Percentiles rank a stretch among this genome's conserved stretches.
Evolutionary conservation across 2,113 vertebrate species (phyloP).

Genomic region (Albula glossodonta): DNA sequence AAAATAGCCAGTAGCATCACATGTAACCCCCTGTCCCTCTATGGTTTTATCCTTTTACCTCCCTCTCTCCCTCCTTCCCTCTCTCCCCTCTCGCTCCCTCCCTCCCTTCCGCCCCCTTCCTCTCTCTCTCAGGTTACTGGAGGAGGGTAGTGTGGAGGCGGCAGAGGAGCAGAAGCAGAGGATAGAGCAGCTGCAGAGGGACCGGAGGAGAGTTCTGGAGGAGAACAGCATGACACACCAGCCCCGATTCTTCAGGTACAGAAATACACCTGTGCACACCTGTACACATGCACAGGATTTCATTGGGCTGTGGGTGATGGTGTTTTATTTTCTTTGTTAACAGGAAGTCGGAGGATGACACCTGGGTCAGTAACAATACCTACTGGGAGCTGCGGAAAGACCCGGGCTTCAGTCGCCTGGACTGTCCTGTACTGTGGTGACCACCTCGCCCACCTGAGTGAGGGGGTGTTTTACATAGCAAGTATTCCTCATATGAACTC

Average conservation of each 20-base stretch:
- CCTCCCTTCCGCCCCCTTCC: too few relatives aligned
- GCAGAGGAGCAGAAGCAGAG: slow-evolving; percentile 92
- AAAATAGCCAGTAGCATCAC: neutral
- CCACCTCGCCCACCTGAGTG: too few relatives aligned
- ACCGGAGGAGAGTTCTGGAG: slow-evolving; percentile 82
- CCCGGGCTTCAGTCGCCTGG: slow-evolving; percentile 83
- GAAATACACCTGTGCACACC: too few relatives aligned
- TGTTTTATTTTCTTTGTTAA: slow-evolving; percentile 11
- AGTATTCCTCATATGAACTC: too few relatives aligned
- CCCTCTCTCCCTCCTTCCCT: too few relatives aligned
- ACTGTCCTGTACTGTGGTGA: slow-evolving; percentile 91
- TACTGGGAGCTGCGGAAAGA: slow-evolving; percentile 89
- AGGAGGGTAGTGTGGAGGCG: slow-evolving; percentile 86
- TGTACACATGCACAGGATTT: neutral
- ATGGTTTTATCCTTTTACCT: too few relatives aligned
- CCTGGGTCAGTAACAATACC: slow-evolving; percentile 86
- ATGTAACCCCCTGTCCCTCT: neutral
- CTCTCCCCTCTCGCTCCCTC: too few relatives aligned
- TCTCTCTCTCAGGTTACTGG: slow-evolving; percentile 75
- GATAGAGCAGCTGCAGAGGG: slow-evolving; percentile 90
- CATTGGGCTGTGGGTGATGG: neutral
- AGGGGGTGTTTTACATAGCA: too few relatives aligned
- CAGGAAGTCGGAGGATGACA: slow-evolving; percentile 84
- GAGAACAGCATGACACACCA: slow-evolving; percentile 84
- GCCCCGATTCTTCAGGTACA: slow-evolving; percentile 89